Evolutionary conservation across 2,113 vertebrate species (phyloP).

Genomic region (Poecile atricapillus): DNA sequence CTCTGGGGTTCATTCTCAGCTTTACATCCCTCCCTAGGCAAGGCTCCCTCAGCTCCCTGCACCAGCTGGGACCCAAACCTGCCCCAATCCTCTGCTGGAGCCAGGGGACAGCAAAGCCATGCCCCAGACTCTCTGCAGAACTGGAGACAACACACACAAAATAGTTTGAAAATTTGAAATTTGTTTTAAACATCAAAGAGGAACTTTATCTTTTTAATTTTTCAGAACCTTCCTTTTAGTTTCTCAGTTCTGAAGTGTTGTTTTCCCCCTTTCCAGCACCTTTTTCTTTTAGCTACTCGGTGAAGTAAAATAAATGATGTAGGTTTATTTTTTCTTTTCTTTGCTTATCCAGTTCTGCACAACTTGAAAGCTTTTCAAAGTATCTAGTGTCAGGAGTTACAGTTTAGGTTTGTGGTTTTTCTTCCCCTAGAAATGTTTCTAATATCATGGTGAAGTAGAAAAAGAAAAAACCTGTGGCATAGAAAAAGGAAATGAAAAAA

Average conservation of each 20-base stretch:
- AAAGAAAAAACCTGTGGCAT: background rate
- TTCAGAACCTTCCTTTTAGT: constrained; percentile 33
- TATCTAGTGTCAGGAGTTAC: constrained; percentile 17
- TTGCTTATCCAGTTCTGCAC: constrained; percentile 32
- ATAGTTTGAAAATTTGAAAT: background rate
- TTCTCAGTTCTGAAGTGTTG: constrained; percentile 1
- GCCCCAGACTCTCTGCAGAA: background rate
- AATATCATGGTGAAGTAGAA: constrained; percentile 4
- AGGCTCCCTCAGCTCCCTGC: background rate
- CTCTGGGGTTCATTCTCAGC: fast-evolving
- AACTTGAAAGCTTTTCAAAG: constrained; percentile 61
- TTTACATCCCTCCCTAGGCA: background rate
- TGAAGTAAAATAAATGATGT: constrained; percentile 44
- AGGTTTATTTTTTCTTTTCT: constrained; percentile 42
- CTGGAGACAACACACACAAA: background rate
- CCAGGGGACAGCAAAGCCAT: background rate
- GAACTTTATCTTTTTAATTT: constrained; percentile 34
- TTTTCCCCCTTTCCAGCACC: background rate
- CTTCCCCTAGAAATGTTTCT: constrained; percentile 23
- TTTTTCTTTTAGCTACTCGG: constrained; percentile 35
- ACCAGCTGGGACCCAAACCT: background rate
- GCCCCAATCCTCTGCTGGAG: background rate
- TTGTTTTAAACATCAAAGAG: background rate
- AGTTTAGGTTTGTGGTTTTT: constrained; percentile 11
- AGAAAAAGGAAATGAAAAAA: constrained; percentile 35